Evolutionary conservation across 2,797 vertebrate genomes (phyloP).

Genomic region (Pantherophis vulpinus): DNA sequence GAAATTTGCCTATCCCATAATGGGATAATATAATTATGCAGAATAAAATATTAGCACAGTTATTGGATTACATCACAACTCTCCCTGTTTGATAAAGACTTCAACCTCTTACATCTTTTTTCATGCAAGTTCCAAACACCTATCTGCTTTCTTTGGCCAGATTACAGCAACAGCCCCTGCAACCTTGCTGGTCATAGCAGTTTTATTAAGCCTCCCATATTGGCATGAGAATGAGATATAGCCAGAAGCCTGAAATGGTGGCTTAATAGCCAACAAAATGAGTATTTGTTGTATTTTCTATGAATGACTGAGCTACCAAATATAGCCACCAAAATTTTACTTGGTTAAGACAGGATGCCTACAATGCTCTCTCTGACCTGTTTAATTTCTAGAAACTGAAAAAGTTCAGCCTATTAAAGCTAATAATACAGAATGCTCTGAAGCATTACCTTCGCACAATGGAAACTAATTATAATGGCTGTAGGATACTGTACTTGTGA

Average conservation of each 20-base stretch:
- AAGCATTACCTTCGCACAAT: background rate
- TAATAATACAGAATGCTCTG: background rate
- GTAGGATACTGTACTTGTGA: background rate
- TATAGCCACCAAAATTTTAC: background rate
- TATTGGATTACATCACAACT: background rate
- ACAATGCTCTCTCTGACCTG: slow-evolving; percentile 10
- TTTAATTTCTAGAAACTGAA: slow-evolving; percentile 6
- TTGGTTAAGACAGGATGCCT: background rate
- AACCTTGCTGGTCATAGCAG: background rate
- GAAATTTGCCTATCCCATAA: background rate
- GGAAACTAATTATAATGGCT: slow-evolving; percentile 24
- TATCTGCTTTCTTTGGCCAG: background rate
- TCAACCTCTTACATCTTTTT: background rate
- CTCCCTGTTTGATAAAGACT: background rate
- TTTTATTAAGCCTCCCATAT: background rate
- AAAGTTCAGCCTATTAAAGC: slow-evolving; percentile 24
- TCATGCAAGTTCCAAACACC: background rate
- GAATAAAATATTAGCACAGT: background rate
- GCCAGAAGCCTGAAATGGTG: background rate
- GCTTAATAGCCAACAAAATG: slow-evolving; percentile 4
- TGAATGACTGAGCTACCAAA: background rate
- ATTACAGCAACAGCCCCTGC: background rate
- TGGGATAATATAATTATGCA: background rate
- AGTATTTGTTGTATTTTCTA: background rate
- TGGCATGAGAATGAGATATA: background rate